A percentile compares a stretch with the other conserved stretches of the same genome.
These are phyloP conservation scores for Apodemia mormo DNA, from an alignment of 2,888 invertebrate species.

Conservation along the genomic window DNA sequence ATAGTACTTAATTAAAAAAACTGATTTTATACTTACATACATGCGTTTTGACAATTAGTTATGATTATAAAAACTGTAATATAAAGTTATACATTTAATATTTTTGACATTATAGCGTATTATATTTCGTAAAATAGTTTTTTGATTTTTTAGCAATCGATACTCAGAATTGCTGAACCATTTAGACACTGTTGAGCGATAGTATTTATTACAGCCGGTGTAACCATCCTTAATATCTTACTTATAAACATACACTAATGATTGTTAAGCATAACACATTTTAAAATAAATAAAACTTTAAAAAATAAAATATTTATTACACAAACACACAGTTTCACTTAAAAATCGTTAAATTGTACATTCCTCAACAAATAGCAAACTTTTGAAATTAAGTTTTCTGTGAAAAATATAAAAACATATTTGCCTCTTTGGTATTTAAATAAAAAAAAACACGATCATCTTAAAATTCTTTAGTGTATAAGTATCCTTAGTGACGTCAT, in stretches of 20 bases:
- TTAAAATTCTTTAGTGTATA: constrained; percentile 29
- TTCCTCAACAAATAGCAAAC: not conserved
- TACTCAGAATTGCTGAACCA: not conserved
- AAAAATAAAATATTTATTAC: constrained; percentile 15
- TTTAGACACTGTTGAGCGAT: not conserved
- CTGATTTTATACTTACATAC: too few relatives aligned
- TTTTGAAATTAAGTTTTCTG: not conserved
- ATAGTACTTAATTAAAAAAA: too few relatives aligned
- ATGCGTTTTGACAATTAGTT: too few relatives aligned
- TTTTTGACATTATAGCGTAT: too few relatives aligned
- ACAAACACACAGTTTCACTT: not conserved
- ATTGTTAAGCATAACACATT: constrained; percentile 9
- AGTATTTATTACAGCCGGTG: not conserved
- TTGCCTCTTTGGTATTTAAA: constrained; percentile 7
- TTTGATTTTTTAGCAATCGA: too few relatives aligned
- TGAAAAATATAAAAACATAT: not conserved
- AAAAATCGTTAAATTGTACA: not conserved
- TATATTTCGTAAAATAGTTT: too few relatives aligned
- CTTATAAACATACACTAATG: constrained; percentile 6
- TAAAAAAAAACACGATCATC: not conserved
- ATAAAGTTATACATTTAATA: too few relatives aligned
- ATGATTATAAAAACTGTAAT: too few relatives aligned
- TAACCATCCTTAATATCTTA: constrained; percentile 9
- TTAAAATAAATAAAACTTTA: constrained; percentile 17
- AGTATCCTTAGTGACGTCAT: constrained; percentile 30